Base-by-base conservation (phyloP, 2,113 vertebrate species). In the Manacus vitellinus region DNA sequence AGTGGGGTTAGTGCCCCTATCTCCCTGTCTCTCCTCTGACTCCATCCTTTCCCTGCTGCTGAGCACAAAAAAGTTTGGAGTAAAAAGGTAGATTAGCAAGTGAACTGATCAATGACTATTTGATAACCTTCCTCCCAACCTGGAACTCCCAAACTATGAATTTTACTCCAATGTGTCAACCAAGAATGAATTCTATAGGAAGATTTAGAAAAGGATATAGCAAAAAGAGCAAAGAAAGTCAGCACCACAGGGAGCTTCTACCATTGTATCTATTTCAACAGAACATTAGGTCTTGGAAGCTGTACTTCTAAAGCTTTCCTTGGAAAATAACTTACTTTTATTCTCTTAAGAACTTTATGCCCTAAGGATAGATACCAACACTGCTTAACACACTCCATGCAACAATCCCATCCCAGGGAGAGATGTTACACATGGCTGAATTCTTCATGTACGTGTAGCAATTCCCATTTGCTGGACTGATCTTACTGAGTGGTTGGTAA, bases 81-180 rank as follows among this genome's bases (percentile, higher is more conserved):
- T 84, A 55, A 56, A 63, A 86, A 80, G 76, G 79, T 6, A 91
- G 68, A 78, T 85, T 10, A 71, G 47, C 61, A 58, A 65, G 79
- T 71, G 88, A 95, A 76, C 61, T 74, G 81, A 93, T 92, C 91
- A 85, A 74, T 95, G 87, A 5, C 49, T 28, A 70, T 62, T 74
- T 80, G 82, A 77, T 90, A 80, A 73, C 90, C 88, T 80, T 83
- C 51, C n/a, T 77, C 18, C 39, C 67, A 71, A 8, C 46, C 58
- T 44, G 51, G 23, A 90, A 83, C 89, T 95, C 86, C 68, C 83
- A 65, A 52, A 73, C 85, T 46, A 15, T 78, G 76, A 22, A 21
- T 94, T 87, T 73, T 21, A 20, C 68, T 86, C 72, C 61, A 13
- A 2, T 4, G 35, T 63, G 70, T 62, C 91, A 52, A 59, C 59